Base-by-base conservation (phyloP, 2,888 invertebrate species). In the Mesoligia furuncula region DNA sequence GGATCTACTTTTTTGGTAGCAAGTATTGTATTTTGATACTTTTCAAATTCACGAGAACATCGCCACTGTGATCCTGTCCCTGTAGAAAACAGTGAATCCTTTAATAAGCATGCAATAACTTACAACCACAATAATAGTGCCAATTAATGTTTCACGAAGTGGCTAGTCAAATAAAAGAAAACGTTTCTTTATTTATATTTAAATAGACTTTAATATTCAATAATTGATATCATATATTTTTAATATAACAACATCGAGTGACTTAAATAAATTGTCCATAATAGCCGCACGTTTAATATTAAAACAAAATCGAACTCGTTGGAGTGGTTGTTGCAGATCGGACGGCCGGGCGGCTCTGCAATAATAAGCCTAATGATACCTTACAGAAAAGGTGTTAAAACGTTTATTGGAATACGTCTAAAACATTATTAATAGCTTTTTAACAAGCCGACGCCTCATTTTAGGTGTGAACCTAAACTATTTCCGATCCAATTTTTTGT, bases 371-470 rank as follows among this genome's bases (percentile, higher is more conserved):
- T 96, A 96, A 96, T 96, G 94, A 96, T 96, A 96, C 94, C 94
- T 94, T 89, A 94, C 91, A 93, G 94, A 95, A 96, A 96, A 96
- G 96, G 96, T 96, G 96, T 96, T 96, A 96, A 96, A 96, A 94
- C 95, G 93, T 95, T 96, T 96, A 96, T 96, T 96, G 96, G 95
- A 96, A 95, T 95, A 93, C 94, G 92, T 94, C 94, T 93, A 94
- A 94, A 95, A 93, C 90, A 92, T 93, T 95, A 96, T 96, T 96
- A 95, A 96, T 96, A 94, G 95, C 95, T 93, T 96, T 96, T 95
- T 96, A 96, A 96, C 96, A 96, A 96, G 96, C 94, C 95, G 93
- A 91, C 90, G 83, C 90, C 90, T 92, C 90, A 93, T 92, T 93
- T 92, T 90, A 94, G 93, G 94, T 94, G 94, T 94, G 90, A 94